These are phyloP conservation scores for Sphaeramia orbicularis DNA, from an alignment of 2,797 vertebrate genomes.

Conservation along the genomic window DNA sequence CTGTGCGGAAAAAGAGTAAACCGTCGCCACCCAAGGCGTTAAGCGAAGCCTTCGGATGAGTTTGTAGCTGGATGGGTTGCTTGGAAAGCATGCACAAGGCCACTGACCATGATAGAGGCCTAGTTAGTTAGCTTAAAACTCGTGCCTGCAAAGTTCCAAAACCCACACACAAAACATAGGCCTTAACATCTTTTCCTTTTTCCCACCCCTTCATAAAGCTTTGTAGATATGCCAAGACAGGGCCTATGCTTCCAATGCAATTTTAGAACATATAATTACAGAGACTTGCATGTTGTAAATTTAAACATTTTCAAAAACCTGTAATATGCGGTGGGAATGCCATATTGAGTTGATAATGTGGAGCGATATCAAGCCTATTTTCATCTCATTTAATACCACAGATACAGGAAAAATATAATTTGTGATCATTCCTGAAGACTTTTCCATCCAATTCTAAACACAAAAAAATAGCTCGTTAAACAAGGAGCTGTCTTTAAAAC, in stretches of 20 bases:
- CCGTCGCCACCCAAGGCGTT: constrained; percentile 64
- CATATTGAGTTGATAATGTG: constrained; percentile 74
- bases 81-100: constrained; percentile 40
- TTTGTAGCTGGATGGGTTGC: constrained; percentile 51
- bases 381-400: constrained; percentile 38
- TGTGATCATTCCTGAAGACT: constrained; percentile 18
- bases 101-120: constrained; percentile 29
- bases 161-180: constrained; percentile 78
- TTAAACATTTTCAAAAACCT: constrained; percentile 82
- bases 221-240: constrained; percentile 78
- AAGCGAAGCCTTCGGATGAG: constrained; percentile 51
- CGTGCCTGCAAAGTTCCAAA: constrained; percentile 56
- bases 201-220: constrained; percentile 69
- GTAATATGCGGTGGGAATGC: constrained; percentile 70
- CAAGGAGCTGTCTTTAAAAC: constrained; percentile 4
- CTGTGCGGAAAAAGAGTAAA: constrained; percentile 38
- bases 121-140: constrained; percentile 69
- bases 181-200: constrained; percentile 70
- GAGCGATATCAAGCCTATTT: constrained; percentile 62
- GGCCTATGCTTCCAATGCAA: constrained; percentile 72
- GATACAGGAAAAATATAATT: constrained; percentile 39
- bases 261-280: constrained; percentile 84
- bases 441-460: neutral
- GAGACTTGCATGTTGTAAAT: constrained; percentile 76
- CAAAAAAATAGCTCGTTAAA: constrained; percentile 8